Evolutionary conservation across 2,113 vertebrate genomes (phyloP).

Genomic region (Ovis canadensis): DNA sequence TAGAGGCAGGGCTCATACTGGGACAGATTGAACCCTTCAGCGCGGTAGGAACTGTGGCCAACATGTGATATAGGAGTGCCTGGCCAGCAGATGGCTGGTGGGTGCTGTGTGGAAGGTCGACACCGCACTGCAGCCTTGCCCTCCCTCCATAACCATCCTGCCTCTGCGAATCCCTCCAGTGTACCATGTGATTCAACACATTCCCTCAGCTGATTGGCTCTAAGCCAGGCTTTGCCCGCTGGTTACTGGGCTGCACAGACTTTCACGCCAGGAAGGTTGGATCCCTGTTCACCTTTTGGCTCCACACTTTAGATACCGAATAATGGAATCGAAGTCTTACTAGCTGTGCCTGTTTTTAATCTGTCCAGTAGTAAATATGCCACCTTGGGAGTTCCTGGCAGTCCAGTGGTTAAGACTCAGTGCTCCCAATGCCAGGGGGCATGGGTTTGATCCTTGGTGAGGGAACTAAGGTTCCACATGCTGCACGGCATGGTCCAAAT

Average conservation of each 20-base stretch:
- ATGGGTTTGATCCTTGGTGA: not conserved
- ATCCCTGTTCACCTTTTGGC: not conserved
- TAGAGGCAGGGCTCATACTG: not conserved
- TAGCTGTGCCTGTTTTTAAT: not conserved
- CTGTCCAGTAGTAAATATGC: not conserved
- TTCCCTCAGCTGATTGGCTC: too few species aligned
- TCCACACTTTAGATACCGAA: not conserved
- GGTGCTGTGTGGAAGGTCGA: accelerated
- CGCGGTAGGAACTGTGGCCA: not conserved
- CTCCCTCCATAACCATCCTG: not conserved
- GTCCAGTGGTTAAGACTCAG: not conserved
- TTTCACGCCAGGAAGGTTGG: not conserved
- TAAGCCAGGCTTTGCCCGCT: not conserved
- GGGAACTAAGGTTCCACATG: not conserved
- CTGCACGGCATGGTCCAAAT: not conserved
- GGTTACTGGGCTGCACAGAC: accelerated
- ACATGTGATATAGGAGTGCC: accelerated
- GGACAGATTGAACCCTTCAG: not conserved
- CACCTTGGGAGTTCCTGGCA: not conserved
- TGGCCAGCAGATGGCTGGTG: accelerated
- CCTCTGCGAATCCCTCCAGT: accelerated
- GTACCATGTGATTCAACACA: not conserved
- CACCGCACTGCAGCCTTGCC: not conserved
- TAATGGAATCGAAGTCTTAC: not conserved
- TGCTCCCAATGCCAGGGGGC: not conserved